Evolutionary conservation across 2,113 vertebrate species (phyloP).

Genomic region (Sus scrofa): DNA sequence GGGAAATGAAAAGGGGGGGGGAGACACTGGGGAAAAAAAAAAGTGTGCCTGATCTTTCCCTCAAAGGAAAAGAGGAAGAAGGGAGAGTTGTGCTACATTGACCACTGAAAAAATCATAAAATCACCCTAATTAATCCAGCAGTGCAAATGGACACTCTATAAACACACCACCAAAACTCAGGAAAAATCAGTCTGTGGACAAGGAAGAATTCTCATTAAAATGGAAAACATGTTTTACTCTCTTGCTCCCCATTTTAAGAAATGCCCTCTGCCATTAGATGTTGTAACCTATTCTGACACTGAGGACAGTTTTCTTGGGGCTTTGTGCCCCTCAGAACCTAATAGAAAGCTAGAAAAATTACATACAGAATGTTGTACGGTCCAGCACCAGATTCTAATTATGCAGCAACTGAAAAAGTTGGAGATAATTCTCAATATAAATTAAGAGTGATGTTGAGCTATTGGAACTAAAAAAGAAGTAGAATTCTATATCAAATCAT

Average conservation of each 20-base stretch:
- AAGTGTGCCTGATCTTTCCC: constrained; percentile 28
- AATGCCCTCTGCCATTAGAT: background rate
- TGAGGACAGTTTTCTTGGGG: background rate
- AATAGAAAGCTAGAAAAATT: background rate
- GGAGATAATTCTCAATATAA: background rate
- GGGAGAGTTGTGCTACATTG: background rate
- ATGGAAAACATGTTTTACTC: constrained; percentile 59
- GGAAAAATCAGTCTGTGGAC: constrained; percentile 27
- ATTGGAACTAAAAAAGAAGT: background rate
- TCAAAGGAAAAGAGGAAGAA: constrained; percentile 48
- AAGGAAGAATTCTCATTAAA: constrained; percentile 62
- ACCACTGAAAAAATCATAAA: constrained; percentile 61
- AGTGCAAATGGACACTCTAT: constrained; percentile 20
- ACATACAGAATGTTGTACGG: background rate
- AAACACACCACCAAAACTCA: background rate
- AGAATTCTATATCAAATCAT: background rate
- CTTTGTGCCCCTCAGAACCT: background rate
- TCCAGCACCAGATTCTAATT: background rate
- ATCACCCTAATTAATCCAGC: constrained; percentile 43
- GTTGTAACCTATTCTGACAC: background rate
- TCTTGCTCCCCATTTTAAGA: background rate
- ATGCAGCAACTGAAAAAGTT: background rate
- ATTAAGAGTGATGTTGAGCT: background rate
- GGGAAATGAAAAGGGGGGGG: background rate
- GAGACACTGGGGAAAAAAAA: constrained; percentile 57